A percentile compares a stretch with the other conserved stretches of the same genome.
Conservation (phyloP, 2,113 vertebrate genomes). For the Pluvianellus socialis region DNA sequence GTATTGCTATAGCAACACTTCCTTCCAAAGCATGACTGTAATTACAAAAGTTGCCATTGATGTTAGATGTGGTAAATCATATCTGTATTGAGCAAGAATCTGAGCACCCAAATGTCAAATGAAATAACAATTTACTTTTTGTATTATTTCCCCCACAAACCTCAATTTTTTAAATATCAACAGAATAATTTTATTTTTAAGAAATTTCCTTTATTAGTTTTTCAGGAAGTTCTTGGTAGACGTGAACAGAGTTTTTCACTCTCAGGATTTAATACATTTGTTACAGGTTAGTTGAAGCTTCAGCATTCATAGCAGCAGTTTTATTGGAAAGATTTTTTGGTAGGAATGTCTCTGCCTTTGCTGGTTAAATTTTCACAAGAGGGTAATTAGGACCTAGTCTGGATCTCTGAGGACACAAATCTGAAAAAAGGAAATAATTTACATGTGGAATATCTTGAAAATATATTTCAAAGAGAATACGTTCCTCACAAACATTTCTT, state of each 20-base stretch:
- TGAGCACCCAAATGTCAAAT: neutral
- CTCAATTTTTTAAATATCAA: neutral
- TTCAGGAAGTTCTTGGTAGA: neutral
- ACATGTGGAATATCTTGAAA: neutral
- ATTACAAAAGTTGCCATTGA: neutral
- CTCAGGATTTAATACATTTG: neutral
- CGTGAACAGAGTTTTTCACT: neutral
- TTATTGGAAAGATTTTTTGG: neutral
- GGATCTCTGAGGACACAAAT: neutral
- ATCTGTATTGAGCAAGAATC: neutral
- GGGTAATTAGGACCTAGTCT: neutral
- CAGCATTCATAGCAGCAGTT: neutral
- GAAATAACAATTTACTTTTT: neutral
- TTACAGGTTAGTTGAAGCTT: neutral
- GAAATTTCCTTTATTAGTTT: neutral
- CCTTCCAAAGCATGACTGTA: neutral
- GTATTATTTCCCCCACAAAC: neutral
- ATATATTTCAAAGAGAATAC: neutral
- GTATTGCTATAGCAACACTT: slow-evolving; percentile 25
- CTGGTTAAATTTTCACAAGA: neutral
- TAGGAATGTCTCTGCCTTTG: neutral
- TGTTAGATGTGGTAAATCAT: neutral
- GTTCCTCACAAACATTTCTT: neutral
- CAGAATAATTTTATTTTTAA: neutral
- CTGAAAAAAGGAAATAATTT: neutral